Base-by-base conservation (phyloP, 2,113 vertebrate genomes). In the Salvelinus namaycush region DNA sequence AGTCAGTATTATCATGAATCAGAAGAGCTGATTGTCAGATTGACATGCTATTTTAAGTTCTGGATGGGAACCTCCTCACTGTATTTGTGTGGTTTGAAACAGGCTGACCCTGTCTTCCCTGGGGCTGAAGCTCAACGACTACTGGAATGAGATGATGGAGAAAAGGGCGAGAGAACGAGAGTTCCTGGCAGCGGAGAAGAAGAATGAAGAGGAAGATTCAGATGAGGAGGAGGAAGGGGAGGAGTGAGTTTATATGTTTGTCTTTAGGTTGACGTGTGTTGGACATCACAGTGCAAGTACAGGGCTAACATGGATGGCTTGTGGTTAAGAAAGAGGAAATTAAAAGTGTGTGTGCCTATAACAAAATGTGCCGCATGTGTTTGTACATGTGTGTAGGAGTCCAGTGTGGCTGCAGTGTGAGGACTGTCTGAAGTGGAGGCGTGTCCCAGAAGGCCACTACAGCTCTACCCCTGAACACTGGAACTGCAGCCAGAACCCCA, bases 381-480 rank as follows among this genome's bases (percentile, higher is more conserved):
- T 48, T 64, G 4, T 76, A 60, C 73, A 7, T 83, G 72, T 60
- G 11, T 26, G 57, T 78, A 93, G 91, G 73, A 84, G 87, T 76
- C 85, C 93, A 69, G 65, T 71, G 0, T 94, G 93, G 95, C 81
- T 95, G 74, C 94, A 95, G 76, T 94, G 94, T 91, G 94, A 95
- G 69, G 93, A 94, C 1, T 95, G 94, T 87, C 91, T 95, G 74
- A 96, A 95, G 75, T 95, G 94, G 94, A 90, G 94, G 76, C 94
- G 90, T 5, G 80, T 96, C 67, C 89, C 92, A 9, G 70, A 77
- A 31, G 68, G 74, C 12, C 78, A 90, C 77, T 93, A 93, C 68
- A 79, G 68, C 20, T 84, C 67, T 0, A 34, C 90, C 73, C 94
- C 94, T 76, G 92, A 93, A 71, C 90, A 76, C 73, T 95, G 93